Base-by-base conservation (phyloP, 2,888 invertebrate species). In the Rhamnusium bicolor region DNA sequence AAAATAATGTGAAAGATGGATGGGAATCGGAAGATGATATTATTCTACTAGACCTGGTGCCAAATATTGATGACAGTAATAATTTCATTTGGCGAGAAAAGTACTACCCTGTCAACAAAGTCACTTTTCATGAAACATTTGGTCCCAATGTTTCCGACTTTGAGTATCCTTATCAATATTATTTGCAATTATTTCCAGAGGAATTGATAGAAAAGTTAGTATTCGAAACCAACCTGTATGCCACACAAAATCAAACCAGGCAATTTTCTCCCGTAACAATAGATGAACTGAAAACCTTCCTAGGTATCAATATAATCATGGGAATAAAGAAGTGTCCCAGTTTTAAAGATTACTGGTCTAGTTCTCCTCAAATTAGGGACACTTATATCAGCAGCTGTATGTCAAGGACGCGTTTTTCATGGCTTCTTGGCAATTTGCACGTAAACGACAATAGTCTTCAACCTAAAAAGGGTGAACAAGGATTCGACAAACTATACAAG, bases 401-500 rank as follows among this genome's bases (percentile, higher is more conserved):
- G 75, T 46, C 67, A 49, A 40, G 71, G 46, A 63, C 69, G 14
- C 65, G 72, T 56, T 78, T 79, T 69, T 63, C 72, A 21, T 76
- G 79, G 72, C 49, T 73, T 2, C 62, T 71, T 29, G 65, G 12
- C 21, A 61, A 79, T 70, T 8, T 83, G 19, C 80, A 82, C 74
- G 51, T 82, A 29, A 81, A 76, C 72, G 79, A 82, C 66, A 77
- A 77, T 75, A 61, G 32, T 27, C 19, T 72, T 47, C 67, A 71
- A 54, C 78, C 80, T n/a, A 72, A 73, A 27, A 72, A 54, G 71
- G 60, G 63, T 46, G 56, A 73, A 49, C 72, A 66, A 24, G 53
- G 70, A 19, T 81, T 73, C 72, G 76, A 81, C 63, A 80, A 79
- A 74, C 66, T 82, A 27, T 81, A 79, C 63, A 81, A 81, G 80